Evolutionary conservation across 2,888 invertebrate genomes (phyloP), one percentile per base, ranked within the genome.

Genomic region (Agelastica alni): DNA sequence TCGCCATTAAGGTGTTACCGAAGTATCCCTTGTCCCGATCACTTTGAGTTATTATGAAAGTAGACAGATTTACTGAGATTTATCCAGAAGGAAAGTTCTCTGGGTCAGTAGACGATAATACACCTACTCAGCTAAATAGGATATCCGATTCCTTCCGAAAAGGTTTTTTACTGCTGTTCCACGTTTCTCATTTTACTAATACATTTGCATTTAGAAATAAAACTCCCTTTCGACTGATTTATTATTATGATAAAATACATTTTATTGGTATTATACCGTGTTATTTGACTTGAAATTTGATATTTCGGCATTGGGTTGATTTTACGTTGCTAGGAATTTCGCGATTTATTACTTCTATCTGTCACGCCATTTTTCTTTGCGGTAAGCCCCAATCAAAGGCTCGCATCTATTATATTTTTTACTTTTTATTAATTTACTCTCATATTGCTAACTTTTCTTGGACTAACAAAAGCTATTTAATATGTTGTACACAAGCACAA

Each of bases 1-100:
- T 48, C 37, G 28, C 39, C 41, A 41, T 48, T 48, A 31, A 48
- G 41, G 48, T 37, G 30, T 43, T 30, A 28, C 30, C 28, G 14
- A 43, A 26, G 46, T 37, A 48, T 48, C 39, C 39, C 47, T 47
- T 39, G 30, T 46, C 43, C 39, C 32, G 39, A 45, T 48, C 51
- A 47, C 53, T 53, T 56, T 49, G 55, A 49, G 52, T 44, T 51
- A 48, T 54, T 46, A 57, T 52, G 30, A 63, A 63, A 64, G 60
- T 64, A 59, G 63, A 66, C 58, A 63, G 62, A 66, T 68, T 66
- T 65, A 65, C 62, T 60, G 39, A 39, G 44, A 43, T 36, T 43
- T 37, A 62, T 58, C 41, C 53, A 58, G 60, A 61, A 61, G 62
- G 53, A 53, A 59, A 60, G 59, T 61, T 66, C 65, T 65, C 62